These are phyloP conservation scores for Dallia pectoralis DNA, from an alignment of 2,797 vertebrate species.

Conservation along the genomic window DNA sequence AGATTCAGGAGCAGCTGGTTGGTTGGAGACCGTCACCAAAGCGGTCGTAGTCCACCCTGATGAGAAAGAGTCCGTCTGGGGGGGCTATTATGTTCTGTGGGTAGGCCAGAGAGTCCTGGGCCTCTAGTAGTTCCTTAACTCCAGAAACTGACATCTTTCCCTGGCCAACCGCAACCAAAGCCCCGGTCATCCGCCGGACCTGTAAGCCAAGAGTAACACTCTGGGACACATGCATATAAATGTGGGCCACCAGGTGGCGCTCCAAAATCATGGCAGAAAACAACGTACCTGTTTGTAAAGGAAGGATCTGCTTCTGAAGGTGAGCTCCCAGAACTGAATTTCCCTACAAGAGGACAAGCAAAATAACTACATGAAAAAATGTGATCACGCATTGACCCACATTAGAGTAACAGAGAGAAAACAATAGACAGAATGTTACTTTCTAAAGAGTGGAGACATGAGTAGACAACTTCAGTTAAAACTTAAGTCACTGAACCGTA, in stretches of 20 bases:
- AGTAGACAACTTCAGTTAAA: too few relatives aligned
- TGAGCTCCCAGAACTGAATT: conserved; percentile 82
- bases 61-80: conserved; percentile 82
- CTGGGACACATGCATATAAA: neutral
- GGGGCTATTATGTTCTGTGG: conserved; percentile 75
- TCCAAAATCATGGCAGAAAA: conserved; percentile 4
- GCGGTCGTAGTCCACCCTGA: conserved; percentile 75
- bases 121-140: conserved; percentile 76
- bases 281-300: conserved; percentile 86
- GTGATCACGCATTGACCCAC: too few relatives aligned
- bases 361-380: neutral
- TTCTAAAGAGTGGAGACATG: too few relatives aligned
- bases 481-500: too few relatives aligned
- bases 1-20: neutral
- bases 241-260: conserved; percentile 57
- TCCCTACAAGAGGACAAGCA: conserved; percentile 60
- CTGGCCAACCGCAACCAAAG: conserved; percentile 84
- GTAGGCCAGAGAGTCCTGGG: conserved; percentile 70
- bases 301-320: conserved; percentile 84
- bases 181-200: conserved; percentile 88
- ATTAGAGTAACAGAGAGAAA: neutral
- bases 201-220: conserved; percentile 42
- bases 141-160: conserved; percentile 65
- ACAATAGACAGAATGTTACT: too few relatives aligned
- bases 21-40: conserved; percentile 52